Evolutionary conservation across 2,797 vertebrate genomes (phyloP).

Genomic region (Pelochelys cantorii): DNA sequence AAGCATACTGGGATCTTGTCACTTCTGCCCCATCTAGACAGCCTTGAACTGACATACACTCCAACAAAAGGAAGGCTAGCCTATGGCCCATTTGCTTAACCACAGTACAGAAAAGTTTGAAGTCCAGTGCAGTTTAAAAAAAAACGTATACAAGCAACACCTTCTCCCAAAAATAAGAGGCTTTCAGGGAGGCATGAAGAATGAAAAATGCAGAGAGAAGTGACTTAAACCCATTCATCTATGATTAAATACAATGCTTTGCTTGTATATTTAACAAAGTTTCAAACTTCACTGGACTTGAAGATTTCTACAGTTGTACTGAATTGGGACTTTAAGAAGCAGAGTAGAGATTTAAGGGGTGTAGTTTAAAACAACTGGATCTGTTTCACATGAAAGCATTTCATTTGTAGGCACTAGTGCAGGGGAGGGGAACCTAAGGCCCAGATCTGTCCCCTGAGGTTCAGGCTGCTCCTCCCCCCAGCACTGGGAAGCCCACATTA

Average conservation of each 20-base stretch:
- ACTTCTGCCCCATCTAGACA: background rate
- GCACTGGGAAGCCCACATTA: too few relatives aligned
- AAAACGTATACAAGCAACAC: too few relatives aligned
- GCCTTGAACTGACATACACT: background rate
- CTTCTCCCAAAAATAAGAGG: background rate
- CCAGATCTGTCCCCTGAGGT: too few relatives aligned
- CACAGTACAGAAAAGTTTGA: background rate
- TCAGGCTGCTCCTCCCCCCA: too few relatives aligned
- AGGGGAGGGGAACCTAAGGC: too few relatives aligned
- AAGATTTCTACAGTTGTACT: constrained; percentile 6
- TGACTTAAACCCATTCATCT: background rate
- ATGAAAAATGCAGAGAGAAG: background rate
- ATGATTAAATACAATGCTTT: constrained; percentile 13
- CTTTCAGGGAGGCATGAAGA: background rate
- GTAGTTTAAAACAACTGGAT: background rate
- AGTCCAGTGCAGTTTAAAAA: background rate
- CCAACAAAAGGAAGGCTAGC: background rate
- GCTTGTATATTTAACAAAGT: constrained; percentile 60
- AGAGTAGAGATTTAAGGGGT: background rate
- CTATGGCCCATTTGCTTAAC: background rate
- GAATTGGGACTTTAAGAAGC: constrained; percentile 23
- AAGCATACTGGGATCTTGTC: background rate
- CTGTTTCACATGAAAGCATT: background rate
- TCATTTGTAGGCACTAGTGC: background rate
- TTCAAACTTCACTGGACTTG: background rate